Conservation (phyloP, 2,797 vertebrate genomes). For the Siniperca undulata region DNA sequence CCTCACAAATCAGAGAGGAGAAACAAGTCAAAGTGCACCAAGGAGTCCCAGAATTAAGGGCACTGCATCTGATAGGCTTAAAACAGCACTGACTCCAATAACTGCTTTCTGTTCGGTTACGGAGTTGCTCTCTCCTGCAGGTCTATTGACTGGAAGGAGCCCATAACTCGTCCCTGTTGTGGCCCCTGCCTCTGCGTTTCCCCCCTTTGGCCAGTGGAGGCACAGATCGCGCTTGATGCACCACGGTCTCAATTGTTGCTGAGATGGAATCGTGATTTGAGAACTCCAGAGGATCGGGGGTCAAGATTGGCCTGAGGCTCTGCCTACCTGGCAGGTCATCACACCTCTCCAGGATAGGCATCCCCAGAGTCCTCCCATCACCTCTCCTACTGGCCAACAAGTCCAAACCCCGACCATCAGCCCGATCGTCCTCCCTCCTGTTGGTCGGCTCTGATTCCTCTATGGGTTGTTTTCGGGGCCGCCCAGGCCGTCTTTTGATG, state of each 20-base stretch:
- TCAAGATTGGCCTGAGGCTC: conserved; percentile 86
- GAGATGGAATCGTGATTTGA: conserved; percentile 92
- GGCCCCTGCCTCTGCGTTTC: conserved; percentile 87
- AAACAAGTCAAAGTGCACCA: conserved; percentile 83
- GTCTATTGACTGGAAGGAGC: conserved; percentile 78
- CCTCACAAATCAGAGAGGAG: conserved; percentile 69
- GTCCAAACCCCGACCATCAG: conserved; percentile 59
- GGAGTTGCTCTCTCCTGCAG: conserved; percentile 55
- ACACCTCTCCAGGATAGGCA: conserved; percentile 96
- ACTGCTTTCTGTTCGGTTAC: conserved; percentile 49
- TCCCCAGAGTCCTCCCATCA: conserved; percentile 91
- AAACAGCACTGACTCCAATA: conserved; percentile 55
- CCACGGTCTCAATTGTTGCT: conserved; percentile 96
- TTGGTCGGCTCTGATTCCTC: conserved; percentile 64
- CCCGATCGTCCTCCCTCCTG: conserved; percentile 54
- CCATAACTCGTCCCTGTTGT: conserved; percentile 84
- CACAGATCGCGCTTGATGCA: conserved; percentile 91
- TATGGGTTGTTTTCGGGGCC: conserved; percentile 93
- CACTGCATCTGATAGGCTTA: conserved; percentile 67
- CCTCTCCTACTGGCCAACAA: conserved; percentile 64
- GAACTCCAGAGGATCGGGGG: conserved; percentile 89
- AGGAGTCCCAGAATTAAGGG: conserved; percentile 73
- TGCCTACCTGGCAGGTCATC: conserved; percentile 92
- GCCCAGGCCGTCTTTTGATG: conserved; percentile 93
- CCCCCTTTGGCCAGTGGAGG: conserved; percentile 76